These are phyloP conservation scores for Sigmodon hispidus DNA, from an alignment of 2,113 vertebrate species.

Conservation along the genomic window DNA sequence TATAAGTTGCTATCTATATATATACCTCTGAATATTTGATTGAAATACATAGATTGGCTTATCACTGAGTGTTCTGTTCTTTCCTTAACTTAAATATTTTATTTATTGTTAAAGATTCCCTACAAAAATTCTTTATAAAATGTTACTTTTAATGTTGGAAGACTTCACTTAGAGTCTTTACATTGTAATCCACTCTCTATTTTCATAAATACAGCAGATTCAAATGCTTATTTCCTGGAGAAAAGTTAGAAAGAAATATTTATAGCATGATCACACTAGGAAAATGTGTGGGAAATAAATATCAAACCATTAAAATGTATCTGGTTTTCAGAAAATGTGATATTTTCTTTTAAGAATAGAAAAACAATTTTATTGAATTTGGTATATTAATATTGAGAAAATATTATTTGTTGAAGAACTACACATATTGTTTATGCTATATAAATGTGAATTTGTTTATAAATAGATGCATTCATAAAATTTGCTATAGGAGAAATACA, in stretches of 20 bases:
- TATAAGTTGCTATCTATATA: background rate
- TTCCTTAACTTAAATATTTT: constrained; percentile 21
- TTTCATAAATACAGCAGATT: constrained; percentile 58
- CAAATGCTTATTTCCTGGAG: constrained; percentile 60
- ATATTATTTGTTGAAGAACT: constrained; percentile 4
- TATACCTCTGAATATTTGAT: background rate
- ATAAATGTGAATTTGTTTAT: background rate
- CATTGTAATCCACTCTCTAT: background rate
- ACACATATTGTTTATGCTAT: background rate
- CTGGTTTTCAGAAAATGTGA: background rate
- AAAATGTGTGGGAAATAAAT: background rate
- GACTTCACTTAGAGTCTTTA: background rate
- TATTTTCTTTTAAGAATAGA: constrained; percentile 15
- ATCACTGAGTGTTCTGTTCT: background rate
- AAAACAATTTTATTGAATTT: background rate
- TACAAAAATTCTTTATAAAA: background rate
- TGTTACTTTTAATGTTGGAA: constrained; percentile 18
- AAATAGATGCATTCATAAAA: background rate
- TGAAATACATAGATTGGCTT: background rate
- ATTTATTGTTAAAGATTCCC: background rate
- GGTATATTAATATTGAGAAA: background rate
- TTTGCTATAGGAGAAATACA: background rate
- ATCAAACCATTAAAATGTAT: background rate
- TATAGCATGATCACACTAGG: constrained; percentile 39
- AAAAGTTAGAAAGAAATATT: constrained; percentile 55